Base-by-base conservation (phyloP, 1,140 invertebrate species). In the Pristionchus pacificus region DNA sequence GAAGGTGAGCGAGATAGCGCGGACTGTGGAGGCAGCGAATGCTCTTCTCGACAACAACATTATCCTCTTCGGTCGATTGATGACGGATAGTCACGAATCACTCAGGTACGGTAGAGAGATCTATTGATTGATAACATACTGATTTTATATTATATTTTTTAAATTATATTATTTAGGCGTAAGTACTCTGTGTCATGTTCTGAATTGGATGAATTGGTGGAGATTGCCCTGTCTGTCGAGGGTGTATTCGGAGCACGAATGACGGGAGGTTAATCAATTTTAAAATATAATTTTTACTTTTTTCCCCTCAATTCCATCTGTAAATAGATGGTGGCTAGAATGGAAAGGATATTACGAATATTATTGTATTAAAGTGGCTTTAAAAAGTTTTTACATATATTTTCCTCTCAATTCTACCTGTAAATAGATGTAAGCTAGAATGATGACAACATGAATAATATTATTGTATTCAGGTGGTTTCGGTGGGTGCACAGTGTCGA, bases 31-130 rank as follows among this genome's bases (percentile, higher is more conserved):
- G 58, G 67, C 67, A 0, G 32, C 67, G 60, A 55, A 61, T 24
- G 67, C 67, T 25, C 60, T 69, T 25, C 67, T 69, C 3, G 67
- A 69, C 55, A 69, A 69, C 60, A 65, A 69, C 58, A 61, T 69
- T 30, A 2, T 24, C 31, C 61, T 69, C 14, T 69, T 65, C 28
- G 67, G 67, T 6, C 65, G 64, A 27, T 1, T 69, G 24, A 69
- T 69, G 67, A 68, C 67, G 14, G 67, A 3, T 24, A 69, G 67
- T 49, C 67, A 69, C 31, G 25, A 25, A 19, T 69, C 67, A 24
- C 31, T 69, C 25, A 28, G 67, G 67, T 69, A 15, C 14, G 38
- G n/a, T n/a, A n/a, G n/a, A n/a, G n/a, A n/a, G n/a, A n/a, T n/a
- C n/a, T n/a, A n/a, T n/a, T n/a, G n/a, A n/a, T n/a, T n/a, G n/a